phyloP scores from a whole-genome alignment of 2,113 vertebrate genomes.

The Periophthalmus modestus region DNA sequence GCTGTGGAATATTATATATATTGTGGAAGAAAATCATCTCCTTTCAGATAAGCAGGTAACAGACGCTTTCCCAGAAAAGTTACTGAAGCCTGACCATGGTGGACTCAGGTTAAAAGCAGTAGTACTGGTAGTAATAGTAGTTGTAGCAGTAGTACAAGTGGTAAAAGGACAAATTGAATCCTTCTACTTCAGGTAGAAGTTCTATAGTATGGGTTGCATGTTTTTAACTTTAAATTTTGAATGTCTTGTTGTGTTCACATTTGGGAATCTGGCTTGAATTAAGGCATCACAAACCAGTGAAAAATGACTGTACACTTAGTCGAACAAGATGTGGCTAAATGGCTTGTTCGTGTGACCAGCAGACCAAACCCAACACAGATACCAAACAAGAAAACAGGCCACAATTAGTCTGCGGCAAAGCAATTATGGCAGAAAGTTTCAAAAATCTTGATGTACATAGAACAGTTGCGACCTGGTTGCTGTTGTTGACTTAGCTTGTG shows the following conservation, averaged over 20 bases:
- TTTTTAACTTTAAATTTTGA: neutral
- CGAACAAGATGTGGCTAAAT: constrained; percentile 3
- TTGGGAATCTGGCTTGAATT: neutral
- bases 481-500: neutral
- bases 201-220: neutral
- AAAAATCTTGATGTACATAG: neutral
- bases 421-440: neutral
- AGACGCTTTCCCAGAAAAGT: too few relatives aligned
- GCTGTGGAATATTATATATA: too few relatives aligned
- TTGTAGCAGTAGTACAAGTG: too few relatives aligned
- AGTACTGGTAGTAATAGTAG: too few relatives aligned
- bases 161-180: too few relatives aligned
- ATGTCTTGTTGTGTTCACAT: neutral
- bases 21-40: too few relatives aligned
- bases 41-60: too few relatives aligned
- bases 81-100: too few relatives aligned
- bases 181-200: too few relatives aligned
- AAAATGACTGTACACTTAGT: constrained; percentile 5
- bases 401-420: neutral
- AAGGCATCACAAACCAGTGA: neutral
- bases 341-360: constrained; percentile 1
- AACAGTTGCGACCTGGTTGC: neutral
- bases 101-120: too few relatives aligned
- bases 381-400: neutral
- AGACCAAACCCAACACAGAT: neutral